Base-by-base conservation (phyloP, 2,113 vertebrate species). In the Astur gentilis region DNA sequence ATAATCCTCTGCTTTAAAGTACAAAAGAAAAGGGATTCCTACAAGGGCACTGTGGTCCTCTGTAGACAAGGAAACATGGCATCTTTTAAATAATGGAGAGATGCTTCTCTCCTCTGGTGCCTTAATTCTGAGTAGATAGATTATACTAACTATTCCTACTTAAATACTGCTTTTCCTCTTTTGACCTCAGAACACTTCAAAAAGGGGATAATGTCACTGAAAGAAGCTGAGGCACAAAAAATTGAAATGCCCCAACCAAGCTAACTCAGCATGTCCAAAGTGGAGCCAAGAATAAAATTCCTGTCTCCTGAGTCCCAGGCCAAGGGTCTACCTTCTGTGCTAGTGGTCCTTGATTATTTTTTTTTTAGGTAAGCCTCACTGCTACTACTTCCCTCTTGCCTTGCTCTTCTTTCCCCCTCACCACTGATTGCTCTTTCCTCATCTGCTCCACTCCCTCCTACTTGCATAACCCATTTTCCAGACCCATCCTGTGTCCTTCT, bases 1-100 rank as follows among this genome's bases (percentile, higher is more conserved):
- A 93, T 94, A 97, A 89, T 84, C 34, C 26, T 92, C 40, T 85
- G 36, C 58, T 93, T 93, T 87, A 67, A 82, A 76, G 44, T 87
- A 72, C 57, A 79, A 82, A 96, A 92, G 67, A 75, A 70, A 75
- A 95, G 87, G 77, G 62, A 87, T 91, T 95, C 86, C 83, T 94
- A 6, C 23, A 65, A 32, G 32, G 26, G 21, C 20, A 69, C 58
- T 54, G 20, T 50, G 36, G 55, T 91, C 17, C 69, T 79, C 52
- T 83, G 85, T 76, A 94, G 80, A 92, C 70, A 79, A 71, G 72
- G 87, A 92, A 90, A 71, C 55, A 25, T 23, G 55, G 72, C 44
- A 57, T 91, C 44, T 86, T 85, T 71, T 61, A 78, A 80, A 29
- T 77, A 87, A 75, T 16, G 45, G 66, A 86, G 65, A 76, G 45